phyloP scores from a whole-genome alignment of 2,113 vertebrate species.

The Oreochromis spilurus region DNA sequence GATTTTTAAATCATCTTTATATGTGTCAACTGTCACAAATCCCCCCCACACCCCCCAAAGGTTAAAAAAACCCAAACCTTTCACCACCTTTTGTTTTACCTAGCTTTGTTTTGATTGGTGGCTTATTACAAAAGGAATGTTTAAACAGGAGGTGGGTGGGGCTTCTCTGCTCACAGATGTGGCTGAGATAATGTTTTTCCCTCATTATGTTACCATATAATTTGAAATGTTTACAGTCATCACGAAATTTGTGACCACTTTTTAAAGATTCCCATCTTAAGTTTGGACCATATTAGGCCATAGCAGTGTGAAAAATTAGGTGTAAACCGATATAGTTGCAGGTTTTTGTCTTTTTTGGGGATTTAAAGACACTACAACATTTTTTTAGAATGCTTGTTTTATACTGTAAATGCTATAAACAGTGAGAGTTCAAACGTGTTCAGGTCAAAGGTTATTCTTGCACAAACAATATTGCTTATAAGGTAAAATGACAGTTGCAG shows the following conservation, averaged over 20 bases:
- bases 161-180: neutral
- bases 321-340: neutral
- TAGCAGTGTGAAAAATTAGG: neutral
- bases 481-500: neutral
- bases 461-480: neutral
- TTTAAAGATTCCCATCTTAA: no score
- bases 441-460: neutral
- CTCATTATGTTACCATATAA: no score
- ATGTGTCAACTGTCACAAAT: no score
- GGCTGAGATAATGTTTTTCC: neutral
- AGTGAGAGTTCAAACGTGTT: neutral
- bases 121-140: neutral
- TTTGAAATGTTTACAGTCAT: no score
- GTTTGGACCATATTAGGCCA: no score
- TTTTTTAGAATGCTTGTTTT: neutral
- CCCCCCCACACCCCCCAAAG: no score
- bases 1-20: no score
- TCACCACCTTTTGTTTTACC: no score
- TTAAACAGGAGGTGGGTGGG: neutral
- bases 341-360: neutral
- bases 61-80: no score
- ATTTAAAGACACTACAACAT: neutral
- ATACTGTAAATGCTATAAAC: neutral
- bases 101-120: neutral
- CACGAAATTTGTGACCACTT: no score